Evolutionary conservation across 1,140 invertebrate genomes (phyloP).

Genomic region (Mercenaria mercenaria): DNA sequence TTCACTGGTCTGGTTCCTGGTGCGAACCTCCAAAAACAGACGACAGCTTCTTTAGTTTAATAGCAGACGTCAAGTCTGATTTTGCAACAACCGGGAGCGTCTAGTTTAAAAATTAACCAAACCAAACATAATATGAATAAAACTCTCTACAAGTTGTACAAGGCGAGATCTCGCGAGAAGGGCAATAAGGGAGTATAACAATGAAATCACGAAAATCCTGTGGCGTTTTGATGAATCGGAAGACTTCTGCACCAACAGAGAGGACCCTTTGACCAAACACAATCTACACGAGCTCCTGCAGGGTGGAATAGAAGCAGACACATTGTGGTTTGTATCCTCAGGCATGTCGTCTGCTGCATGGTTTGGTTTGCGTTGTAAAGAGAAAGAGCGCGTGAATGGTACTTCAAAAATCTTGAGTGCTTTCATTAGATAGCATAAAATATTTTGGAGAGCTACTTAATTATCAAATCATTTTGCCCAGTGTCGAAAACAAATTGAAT

Average conservation of each 20-base stretch:
- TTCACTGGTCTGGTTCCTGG: neutral
- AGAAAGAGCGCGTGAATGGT: neutral
- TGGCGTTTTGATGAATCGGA: slow-evolving; percentile 18
- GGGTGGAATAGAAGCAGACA: neutral
- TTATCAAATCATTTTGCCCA: neutral
- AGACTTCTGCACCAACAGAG: neutral
- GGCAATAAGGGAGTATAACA: slow-evolving; percentile 16
- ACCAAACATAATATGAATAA: slow-evolving; percentile 29
- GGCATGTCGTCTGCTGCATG: slow-evolving; percentile 40
- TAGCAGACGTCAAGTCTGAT: slow-evolving; percentile 41
- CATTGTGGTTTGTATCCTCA: neutral
- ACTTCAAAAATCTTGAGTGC: slow-evolving; percentile 11
- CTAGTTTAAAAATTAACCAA: neutral
- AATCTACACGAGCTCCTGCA: slow-evolving; percentile 26
- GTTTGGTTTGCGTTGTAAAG: neutral
- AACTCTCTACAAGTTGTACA: neutral
- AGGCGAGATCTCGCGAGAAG: slow-evolving; percentile 34
- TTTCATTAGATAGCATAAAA: slow-evolving; percentile 1
- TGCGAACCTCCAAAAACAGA: neutral
- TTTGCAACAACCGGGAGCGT: neutral
- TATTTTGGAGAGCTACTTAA: neutral
- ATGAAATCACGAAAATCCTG: slow-evolving; percentile 27
- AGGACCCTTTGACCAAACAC: slow-evolving; percentile 28
- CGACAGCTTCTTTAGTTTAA: neutral
- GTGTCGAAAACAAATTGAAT: neutral